Base-by-base conservation (phyloP, 2,797 vertebrate genomes). In the Ciconia nigra region DNA sequence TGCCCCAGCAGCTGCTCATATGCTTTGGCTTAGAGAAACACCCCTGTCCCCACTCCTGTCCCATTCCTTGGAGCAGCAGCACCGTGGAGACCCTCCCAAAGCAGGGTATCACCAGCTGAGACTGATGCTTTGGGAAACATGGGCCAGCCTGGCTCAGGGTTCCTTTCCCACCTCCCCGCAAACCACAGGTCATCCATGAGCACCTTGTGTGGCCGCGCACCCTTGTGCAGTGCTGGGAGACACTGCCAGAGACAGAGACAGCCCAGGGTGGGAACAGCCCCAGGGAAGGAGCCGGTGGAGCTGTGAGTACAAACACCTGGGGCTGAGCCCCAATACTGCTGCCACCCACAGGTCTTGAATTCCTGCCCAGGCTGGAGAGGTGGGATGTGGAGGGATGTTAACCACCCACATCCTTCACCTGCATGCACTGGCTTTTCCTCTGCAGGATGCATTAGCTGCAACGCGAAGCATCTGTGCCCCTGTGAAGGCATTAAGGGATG, bases 71-170 rank as follows among this genome's bases (percentile, higher is more conserved):
- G 61, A 82, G 57, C 39, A 74, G 57, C 4, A 3, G 57, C 1
- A 2, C 52, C 4, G 0, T 3, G 11, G 58, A 63, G 20, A 67
- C 18, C 26, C 6, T 65, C 8, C 26, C 44, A 71, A 55, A 67
- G 24, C 0, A 0, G 3, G 4, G 4, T 16, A 10, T 42, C 58
- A 59, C 62, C 1, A 0, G 4, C 33, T 17, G 51, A 86, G 41
- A 67, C 11, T 0, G 0, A 7, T 44, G 41, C 14, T 67, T 12
- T 3, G 4, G 67, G 41, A 80, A 83, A 61, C 1, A 1, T 2
- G 11, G 52, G 24, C 8, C 41, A 37, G 8, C 17, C 16, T 28
- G 20, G 14, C 33, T 63, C 44, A 11, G 20, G 26, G 8, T 29
- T 58, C 26, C 52, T 79, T 83, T 62, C 57, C 44, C 35, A 46